phyloP scores from a whole-genome alignment of 2,113 vertebrate species.

The Notothenia rossii region DNA sequence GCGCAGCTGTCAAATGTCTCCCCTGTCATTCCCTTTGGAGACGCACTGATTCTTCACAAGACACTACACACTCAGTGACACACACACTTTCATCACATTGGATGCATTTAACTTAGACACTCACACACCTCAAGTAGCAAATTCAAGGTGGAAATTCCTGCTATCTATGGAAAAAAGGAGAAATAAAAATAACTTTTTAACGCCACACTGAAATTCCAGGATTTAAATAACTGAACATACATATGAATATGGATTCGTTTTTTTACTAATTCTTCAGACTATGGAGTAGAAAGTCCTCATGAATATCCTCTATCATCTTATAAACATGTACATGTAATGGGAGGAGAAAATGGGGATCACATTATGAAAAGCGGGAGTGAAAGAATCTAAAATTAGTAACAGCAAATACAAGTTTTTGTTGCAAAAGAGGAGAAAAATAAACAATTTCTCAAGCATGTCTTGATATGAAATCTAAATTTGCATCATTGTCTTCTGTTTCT shows the following conservation, averaged over 20 bases:
- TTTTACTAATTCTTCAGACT: slow-evolving; percentile 55
- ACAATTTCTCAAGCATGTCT: slow-evolving; percentile 66
- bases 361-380: slow-evolving; percentile 72
- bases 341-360: slow-evolving; percentile 69
- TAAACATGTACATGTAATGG: slow-evolving; percentile 73
- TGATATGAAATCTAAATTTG: slow-evolving; percentile 77
- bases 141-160: slow-evolving; percentile 30
- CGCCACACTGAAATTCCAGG: slow-evolving; percentile 9
- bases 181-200: slow-evolving; percentile 48
- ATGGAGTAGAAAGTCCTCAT: slow-evolving; percentile 45
- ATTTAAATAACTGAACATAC: slow-evolving; percentile 30
- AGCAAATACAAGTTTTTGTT: slow-evolving; percentile 68
- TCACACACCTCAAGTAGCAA: slow-evolving; percentile 28
- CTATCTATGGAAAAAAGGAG: neutral
- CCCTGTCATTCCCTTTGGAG: slow-evolving; percentile 76
- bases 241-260: slow-evolving; percentile 51
- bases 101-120: slow-evolving; percentile 14
- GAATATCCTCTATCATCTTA: slow-evolving; percentile 69
- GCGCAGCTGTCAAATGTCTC: slow-evolving; percentile 83
- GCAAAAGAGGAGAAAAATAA: slow-evolving; percentile 59
- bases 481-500: slow-evolving; percentile 71
- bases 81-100: slow-evolving; percentile 32
- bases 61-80: slow-evolving; percentile 46
- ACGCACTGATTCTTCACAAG: slow-evolving; percentile 60
- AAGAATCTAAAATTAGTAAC: slow-evolving; percentile 74